Evolutionary conservation across 2,113 vertebrate species (phyloP), one percentile per base, ranked within the genome.

Genomic region (Hystrix brachyura): DNA sequence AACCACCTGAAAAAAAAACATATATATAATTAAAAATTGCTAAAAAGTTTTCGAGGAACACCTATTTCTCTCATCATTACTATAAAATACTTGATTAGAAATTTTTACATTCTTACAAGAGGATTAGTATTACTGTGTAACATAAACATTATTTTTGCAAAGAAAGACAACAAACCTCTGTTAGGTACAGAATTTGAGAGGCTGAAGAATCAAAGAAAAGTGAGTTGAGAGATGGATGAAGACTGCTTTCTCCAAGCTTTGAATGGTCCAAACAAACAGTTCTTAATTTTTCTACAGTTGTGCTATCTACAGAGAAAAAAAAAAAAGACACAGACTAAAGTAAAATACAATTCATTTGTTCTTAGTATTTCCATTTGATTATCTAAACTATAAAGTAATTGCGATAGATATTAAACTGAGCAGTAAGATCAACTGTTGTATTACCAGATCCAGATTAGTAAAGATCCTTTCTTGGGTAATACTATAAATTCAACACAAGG

Each of bases 171-270:
- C 99, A 80, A 98, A 99, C 99, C 99, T 99, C 99, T 92, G 99
- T 99, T 98, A 99, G 98, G 98, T 99, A 99, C 93, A 99, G 99
- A 98, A 99, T 99, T 99, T 99, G 99, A 98, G 99, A 99, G 71
- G 99, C 99, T 94, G 99, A 99, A n/a, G 99, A 99, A 91, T 99
- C 99, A 92, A 99, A 99, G 98, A 99, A 99, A 0, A 99, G 99
- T 0, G 99, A 99, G 98, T 99, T 99, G 92, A 99, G 98, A 32
- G 99, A 99, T 55, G 99, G 99, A 98, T 99, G 99, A 98, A 99
- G 99, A 98, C 99, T 99, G 98, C 99, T 99, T 98, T 99, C 99
- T 43, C 99, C 99, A 78, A 99, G 99, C 98, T 99, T 99, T 97
- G 99, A 99, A 21, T 99, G 99, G 97, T 99, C 99, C 98, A 99